Evolutionary conservation across 2,113 vertebrate genomes (phyloP).

Genomic region (Oreochromis spilurus): DNA sequence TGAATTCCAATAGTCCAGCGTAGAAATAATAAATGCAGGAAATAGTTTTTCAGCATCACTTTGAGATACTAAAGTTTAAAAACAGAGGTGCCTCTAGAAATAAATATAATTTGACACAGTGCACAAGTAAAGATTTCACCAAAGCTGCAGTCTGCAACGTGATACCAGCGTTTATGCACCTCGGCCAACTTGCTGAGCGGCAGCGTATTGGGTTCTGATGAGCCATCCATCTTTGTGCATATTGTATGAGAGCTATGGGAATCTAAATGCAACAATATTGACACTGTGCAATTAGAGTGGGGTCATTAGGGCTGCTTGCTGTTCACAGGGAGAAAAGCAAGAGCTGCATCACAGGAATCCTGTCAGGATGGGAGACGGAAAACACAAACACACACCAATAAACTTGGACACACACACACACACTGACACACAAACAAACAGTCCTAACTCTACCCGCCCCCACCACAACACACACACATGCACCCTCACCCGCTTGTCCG

Average conservation of each 20-base stretch:
- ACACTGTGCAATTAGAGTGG: constrained; percentile 70
- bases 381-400: neutral
- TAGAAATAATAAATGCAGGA: neutral
- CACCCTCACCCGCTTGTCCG: neutral
- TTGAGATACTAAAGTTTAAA: neutral
- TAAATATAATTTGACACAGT: neutral
- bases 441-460: neutral
- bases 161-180: neutral
- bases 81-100: rapidly evolving
- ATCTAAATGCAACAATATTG: constrained; percentile 75
- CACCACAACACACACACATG: neutral
- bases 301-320: constrained; percentile 66
- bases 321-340: constrained; percentile 31
- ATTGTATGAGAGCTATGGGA: constrained; percentile 65
- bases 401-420: neutral
- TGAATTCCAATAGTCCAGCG: neutral
- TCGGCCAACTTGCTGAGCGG: neutral
- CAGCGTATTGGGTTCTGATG: constrained; percentile 18
- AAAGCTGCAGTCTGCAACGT: neutral
- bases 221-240: constrained; percentile 47
- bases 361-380: neutral
- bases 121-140: neutral
- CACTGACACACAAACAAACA: neutral
- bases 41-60: neutral
- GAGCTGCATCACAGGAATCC: constrained; percentile 48